Percentiles rank a stretch among this genome's conserved stretches.
phyloP scores from a whole-genome alignment of 2,888 invertebrate genomes.

The Rotaria macrura region DNA sequence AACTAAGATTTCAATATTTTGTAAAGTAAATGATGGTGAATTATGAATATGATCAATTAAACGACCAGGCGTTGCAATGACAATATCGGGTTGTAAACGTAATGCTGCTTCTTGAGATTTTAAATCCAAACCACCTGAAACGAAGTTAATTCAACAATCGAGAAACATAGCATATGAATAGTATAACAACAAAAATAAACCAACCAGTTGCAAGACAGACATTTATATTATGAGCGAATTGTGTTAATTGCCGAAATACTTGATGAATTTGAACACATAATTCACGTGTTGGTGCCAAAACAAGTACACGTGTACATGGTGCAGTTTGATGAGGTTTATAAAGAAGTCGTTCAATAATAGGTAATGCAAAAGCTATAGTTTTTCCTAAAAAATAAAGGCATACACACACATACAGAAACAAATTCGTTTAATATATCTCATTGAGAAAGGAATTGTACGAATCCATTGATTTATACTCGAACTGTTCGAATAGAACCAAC shows the following conservation, averaged over 20 bases:
- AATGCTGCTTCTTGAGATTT: constrained; percentile 54
- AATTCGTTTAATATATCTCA: no score
- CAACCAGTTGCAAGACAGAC: constrained; percentile 41
- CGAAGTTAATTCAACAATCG: neutral
- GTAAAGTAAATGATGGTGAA: constrained; percentile 75
- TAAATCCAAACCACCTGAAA: constrained; percentile 54
- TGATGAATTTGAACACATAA: constrained; percentile 92
- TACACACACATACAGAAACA: no score
- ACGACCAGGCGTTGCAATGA: constrained; percentile 94
- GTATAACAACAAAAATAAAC: neutral
- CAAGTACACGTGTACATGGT: constrained; percentile 63
- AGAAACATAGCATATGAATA: constrained; percentile 42
- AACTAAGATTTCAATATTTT: constrained; percentile 68
- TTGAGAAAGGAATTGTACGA: no score
- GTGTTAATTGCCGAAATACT: constrained; percentile 76
- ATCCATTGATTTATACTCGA: no score
- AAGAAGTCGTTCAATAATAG: constrained; percentile 79
- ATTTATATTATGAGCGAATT: constrained; percentile 64
- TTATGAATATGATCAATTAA: constrained; percentile 81
- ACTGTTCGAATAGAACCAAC: no score
- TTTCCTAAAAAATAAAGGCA: constrained; percentile 62
- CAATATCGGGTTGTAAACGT: constrained; percentile 81
- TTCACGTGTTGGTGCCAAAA: constrained; percentile 90
- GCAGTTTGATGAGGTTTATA: constrained; percentile 64
- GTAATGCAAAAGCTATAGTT: constrained; percentile 95